Base-by-base conservation (phyloP, 2,797 vertebrate genomes). In the Galagoides demidoff region DNA sequence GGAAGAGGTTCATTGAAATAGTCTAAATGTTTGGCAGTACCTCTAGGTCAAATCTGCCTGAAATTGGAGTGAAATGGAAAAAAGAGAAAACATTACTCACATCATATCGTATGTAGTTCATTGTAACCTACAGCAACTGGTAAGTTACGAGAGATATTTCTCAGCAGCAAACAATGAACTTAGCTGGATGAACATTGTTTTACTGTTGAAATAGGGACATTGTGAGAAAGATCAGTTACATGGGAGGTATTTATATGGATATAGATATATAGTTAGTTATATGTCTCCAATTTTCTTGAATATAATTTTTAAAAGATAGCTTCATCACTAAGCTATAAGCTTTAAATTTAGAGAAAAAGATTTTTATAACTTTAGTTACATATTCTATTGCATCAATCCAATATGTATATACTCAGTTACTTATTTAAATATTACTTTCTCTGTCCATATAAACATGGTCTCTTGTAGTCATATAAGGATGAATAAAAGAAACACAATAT, bases 151-250 rank as follows among this genome's bases (percentile, higher is more conserved):
- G n/a, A 90, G 87, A n/a, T 61, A 63, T 39, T 78, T 84, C 63
- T 39, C 86, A 16, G 49, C 39, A 84, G 31, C 43, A 74, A 85
- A 71, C 10, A 85, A 43, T 85, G 19, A 70, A 55, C 37, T 68
- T 78, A 78, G 37, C 31, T 64, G 22, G 45, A 90, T 2, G 1
- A 10, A 59, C 87, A 9, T 39, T 64, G 52, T 52, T 87, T 95
- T 87, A 52, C 1, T 34, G 11, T 63, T 73, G 34, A 84, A 88
- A 79, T 19, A 34, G 14, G 2, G 7, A 87, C 61, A 83, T 61
- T 95, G 4, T 81, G n/a, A 95, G 90, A 76, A 81, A 37, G 11
- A 90, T 63, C 71, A 78, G 13, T n/a, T 19, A 83, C 31, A 71
- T 1, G 63, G 10, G 43, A 77, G 10, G 63, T 59, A 49, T 89